These are phyloP conservation scores for Plecotus auritus DNA, from an alignment of 2,113 vertebrate genomes.

Conservation along the genomic window DNA sequence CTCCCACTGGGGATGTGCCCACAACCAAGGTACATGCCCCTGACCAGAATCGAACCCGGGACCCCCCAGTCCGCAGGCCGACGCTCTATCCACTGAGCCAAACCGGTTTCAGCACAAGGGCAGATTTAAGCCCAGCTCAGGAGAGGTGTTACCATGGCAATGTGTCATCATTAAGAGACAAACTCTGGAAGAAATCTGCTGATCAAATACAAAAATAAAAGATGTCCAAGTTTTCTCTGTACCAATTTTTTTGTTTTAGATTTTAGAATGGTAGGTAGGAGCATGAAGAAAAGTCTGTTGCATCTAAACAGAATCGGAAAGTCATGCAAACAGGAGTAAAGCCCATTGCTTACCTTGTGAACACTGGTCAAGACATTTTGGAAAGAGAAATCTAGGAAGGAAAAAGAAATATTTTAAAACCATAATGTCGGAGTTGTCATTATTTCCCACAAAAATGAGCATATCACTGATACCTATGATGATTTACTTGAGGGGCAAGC, in stretches of 20 bases:
- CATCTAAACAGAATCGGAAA: not conserved
- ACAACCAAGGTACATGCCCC: no score
- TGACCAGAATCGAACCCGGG: no score
- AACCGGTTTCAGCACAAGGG: no score
- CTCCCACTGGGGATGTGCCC: no score
- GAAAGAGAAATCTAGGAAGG: slow-evolving; percentile 88
- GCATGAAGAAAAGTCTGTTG: not conserved
- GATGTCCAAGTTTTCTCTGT: not conserved
- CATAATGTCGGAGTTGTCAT: slow-evolving; percentile 1
- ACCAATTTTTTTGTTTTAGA: not conserved
- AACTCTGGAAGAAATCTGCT: not conserved
- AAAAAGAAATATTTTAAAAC: slow-evolving; percentile 46
- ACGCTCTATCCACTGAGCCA: no score
- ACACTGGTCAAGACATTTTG: slow-evolving; percentile 96
- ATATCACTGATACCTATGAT: not conserved
- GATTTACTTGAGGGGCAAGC: not conserved
- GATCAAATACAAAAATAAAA: slow-evolving; percentile 16
- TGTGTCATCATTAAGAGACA: not conserved
- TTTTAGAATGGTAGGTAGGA: slow-evolving; percentile 12
- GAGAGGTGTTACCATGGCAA: not conserved
- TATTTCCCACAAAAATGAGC: slow-evolving; percentile 28
- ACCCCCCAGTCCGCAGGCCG: no score
- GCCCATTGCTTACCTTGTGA: slow-evolving; percentile 87
- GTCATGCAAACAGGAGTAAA: not conserved
- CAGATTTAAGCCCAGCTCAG: not conserved